A percentile compares a stretch with the other conserved stretches of the same genome.
phyloP scores from a whole-genome alignment of 2,113 vertebrate species.

The Grus americana region DNA sequence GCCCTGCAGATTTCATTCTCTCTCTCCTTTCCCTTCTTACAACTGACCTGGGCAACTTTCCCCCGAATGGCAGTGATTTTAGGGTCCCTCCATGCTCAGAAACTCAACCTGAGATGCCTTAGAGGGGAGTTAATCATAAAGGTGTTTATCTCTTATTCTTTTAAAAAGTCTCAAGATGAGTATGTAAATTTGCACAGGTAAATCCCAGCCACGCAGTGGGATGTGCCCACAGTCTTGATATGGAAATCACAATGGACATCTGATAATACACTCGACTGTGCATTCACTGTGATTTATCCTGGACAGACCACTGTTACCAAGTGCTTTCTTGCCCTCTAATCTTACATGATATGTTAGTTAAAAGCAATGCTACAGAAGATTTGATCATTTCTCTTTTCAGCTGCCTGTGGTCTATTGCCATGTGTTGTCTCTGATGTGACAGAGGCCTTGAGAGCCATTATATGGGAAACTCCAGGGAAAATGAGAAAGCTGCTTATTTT shows the following conservation, averaged over 20 bases:
- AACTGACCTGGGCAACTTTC: neutral
- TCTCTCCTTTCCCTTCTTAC: neutral
- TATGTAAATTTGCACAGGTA: neutral
- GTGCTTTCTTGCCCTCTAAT: neutral
- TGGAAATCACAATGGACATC: accelerated
- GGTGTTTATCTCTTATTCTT: neutral
- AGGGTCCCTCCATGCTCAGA: neutral
- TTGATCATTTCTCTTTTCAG: neutral
- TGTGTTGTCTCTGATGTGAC: neutral
- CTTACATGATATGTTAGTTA: neutral
- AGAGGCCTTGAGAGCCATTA: neutral
- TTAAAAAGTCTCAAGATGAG: neutral
- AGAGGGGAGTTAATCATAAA: neutral
- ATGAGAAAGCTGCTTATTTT: constrained; percentile 47
- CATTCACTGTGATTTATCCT: neutral
- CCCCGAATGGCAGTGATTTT: neutral
- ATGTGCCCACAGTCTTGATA: neutral
- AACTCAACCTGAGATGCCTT: neutral
- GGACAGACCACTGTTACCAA: neutral
- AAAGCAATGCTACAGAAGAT: neutral
- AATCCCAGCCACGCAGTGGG: neutral
- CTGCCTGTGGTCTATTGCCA: constrained; percentile 8
- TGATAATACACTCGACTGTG: accelerated
- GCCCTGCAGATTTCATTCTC: neutral
- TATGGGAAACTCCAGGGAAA: constrained; percentile 30